Base-by-base conservation (phyloP, 2,113 vertebrate species). In the Peromyscus maniculatus region DNA sequence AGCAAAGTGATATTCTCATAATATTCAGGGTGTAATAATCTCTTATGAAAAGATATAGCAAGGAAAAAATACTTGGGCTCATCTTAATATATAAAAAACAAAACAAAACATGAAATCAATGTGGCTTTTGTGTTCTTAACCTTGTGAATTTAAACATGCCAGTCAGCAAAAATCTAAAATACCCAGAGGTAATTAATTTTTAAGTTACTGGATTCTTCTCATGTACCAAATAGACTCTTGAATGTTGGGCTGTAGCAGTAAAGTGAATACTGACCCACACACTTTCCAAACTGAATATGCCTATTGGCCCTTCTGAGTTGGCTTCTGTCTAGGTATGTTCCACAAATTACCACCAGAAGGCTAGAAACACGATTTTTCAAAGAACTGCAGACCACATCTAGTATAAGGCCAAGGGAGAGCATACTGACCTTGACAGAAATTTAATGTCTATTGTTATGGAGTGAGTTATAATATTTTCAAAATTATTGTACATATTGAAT, bases 71-170 rank as follows among this genome's bases (percentile, higher is more conserved):
- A 21, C 0, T 91, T 94, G 2, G 71, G 62, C 5, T 12, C 7
- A 86, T 93, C 79, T 92, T 96, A 82, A 86, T 69, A 46, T 77
- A 49, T 11, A 55, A 96, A 55, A 55, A 96, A n/a, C n/a, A n/a
- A 24, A 33, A 43, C 39, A 97, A 82, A 69, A 4, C 2, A 84
- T 84, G 7, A 90, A 87, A 87, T 72, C 79, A 17, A 80, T 92
- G 86, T 93, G 8, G 71, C 1, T 66, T 7, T 7, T 62, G 1
- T 78, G 3, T 64, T 92, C 17, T 59, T 91, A 86, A 19, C 4
- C 4, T 77, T 22, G n/a, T 95, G 36, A 67, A 15, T 64, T 8
- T 69, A 90, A 79, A 4, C 5, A 6, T 88, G 5, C 15, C 82
- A 88, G 62, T 19, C 31, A 82, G 5, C 3, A 91, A 80, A 33